Conservation (phyloP, 37 sponge, comb jelly and placozoan species). For the Agelas oroides region DNA sequence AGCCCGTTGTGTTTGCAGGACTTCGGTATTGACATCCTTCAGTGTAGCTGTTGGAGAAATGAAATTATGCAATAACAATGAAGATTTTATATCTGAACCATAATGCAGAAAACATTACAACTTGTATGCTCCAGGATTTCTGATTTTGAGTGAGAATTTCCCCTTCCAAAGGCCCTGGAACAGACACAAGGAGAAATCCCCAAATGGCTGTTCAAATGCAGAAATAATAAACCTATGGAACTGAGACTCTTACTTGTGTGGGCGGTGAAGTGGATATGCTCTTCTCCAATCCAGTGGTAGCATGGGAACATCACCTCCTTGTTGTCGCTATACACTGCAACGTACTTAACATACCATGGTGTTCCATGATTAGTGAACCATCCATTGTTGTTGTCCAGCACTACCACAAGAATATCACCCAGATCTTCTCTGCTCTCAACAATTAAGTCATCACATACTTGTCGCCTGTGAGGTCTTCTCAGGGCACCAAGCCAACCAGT, state of each 20-base stretch:
- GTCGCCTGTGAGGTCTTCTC: neutral
- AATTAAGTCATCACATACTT: slow-evolving; percentile 23
- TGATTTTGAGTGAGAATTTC: no score
- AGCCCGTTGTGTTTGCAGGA: slow-evolving; percentile 20
- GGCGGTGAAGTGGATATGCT: neutral
- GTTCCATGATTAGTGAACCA: neutral
- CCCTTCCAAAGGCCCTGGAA: no score
- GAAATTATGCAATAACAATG: neutral
- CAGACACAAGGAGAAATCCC: no score
- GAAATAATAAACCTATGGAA: no score
- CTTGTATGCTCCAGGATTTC: no score
- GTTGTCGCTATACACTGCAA: slow-evolving; percentile 5
- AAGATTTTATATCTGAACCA: no score
- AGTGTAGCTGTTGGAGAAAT: slow-evolving; percentile 1
- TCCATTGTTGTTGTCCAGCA: slow-evolving; percentile 10
- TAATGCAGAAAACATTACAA: no score
- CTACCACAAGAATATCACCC: slow-evolving; percentile 35
- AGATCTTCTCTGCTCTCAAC: slow-evolving; percentile 35
- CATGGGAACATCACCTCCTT: slow-evolving; percentile 22
- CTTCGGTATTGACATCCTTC: slow-evolving; percentile 33
- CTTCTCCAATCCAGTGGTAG: slow-evolving; percentile 51
- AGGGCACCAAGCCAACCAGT: neutral
- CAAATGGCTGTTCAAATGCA: no score
- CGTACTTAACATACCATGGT: slow-evolving; percentile 42
- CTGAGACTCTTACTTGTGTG: slow-evolving; percentile 42